Conservation (phyloP, 2,888 invertebrate genomes). For the Agrotis exclamationis region DNA sequence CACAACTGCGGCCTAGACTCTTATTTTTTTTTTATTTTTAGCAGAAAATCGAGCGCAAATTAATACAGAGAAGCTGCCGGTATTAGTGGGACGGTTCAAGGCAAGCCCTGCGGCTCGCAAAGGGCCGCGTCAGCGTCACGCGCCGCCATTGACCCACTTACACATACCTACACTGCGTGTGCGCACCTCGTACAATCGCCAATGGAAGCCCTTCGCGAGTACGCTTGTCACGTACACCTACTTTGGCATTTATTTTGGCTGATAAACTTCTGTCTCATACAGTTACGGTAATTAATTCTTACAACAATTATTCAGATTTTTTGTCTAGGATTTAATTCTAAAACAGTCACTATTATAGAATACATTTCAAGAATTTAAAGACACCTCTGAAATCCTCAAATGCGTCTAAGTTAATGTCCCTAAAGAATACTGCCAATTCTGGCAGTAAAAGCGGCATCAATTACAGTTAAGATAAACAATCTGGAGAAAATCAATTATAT, state of each 20-base stretch:
- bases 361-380: not conserved
- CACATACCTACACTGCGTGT: slow-evolving; percentile 81
- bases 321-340: not conserved
- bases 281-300: not conserved
- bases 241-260: slow-evolving; percentile 21
- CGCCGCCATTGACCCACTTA: slow-evolving; percentile 90
- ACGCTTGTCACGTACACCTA: slow-evolving; percentile 79
- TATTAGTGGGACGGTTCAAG: slow-evolving; percentile 86
- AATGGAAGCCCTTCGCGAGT: slow-evolving; percentile 81
- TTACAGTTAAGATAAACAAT: not conserved
- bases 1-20: slow-evolving; percentile 57
- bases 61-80: slow-evolving; percentile 81
- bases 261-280: not conserved
- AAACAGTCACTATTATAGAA: not conserved
- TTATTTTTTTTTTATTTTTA: slow-evolving; percentile 78
- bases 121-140: slow-evolving; percentile 90
- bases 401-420: not conserved
- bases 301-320: not conserved
- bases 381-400: not conserved
- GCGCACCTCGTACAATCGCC: slow-evolving; percentile 84
- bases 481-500: not conserved
- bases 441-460: not conserved
- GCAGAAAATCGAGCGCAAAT: slow-evolving; percentile 85
- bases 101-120: slow-evolving; percentile 86
- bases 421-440: not conserved